Evolutionary conservation across 1,140 invertebrate genomes (phyloP).

Genomic region (Diuraphis noxia): DNA sequence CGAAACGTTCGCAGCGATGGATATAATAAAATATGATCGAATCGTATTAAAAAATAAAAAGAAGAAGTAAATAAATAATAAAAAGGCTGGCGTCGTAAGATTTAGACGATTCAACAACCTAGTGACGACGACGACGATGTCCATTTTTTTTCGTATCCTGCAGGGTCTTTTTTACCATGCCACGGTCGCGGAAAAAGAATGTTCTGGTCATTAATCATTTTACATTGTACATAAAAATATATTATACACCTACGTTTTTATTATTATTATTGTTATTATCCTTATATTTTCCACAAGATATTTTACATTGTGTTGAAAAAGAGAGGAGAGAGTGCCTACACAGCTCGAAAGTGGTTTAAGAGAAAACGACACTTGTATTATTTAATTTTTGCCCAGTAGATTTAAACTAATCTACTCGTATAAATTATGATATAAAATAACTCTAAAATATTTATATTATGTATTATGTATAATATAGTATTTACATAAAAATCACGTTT

Average conservation of each 20-base stretch:
- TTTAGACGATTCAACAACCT: conserved; percentile 9
- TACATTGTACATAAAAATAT: conserved; percentile 17
- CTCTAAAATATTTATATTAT: background rate
- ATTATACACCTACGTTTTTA: background rate
- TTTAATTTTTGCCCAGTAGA: background rate
- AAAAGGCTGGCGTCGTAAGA: background rate
- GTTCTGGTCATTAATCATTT: conserved; percentile 30
- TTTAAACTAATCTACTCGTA: background rate
- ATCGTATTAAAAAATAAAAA: background rate
- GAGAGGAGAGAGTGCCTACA: background rate
- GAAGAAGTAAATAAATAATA: background rate
- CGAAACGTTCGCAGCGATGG: background rate
- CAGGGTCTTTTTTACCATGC: background rate
- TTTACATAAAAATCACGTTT: background rate
- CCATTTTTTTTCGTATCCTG: conserved; percentile 7
- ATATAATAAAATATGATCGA: conserved; percentile 6
- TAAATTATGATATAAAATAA: background rate
- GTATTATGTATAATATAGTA: background rate
- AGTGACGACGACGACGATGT: background rate
- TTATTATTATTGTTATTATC: conserved; percentile 16
- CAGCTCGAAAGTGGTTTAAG: background rate
- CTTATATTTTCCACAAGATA: background rate
- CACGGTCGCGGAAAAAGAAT: background rate
- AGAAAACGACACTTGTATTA: conserved; percentile 25
- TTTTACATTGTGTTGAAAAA: conserved; percentile 18